phyloP scores from a whole-genome alignment of 1,140 invertebrate genomes.

The Aphaenogaster floridana region DNA sequence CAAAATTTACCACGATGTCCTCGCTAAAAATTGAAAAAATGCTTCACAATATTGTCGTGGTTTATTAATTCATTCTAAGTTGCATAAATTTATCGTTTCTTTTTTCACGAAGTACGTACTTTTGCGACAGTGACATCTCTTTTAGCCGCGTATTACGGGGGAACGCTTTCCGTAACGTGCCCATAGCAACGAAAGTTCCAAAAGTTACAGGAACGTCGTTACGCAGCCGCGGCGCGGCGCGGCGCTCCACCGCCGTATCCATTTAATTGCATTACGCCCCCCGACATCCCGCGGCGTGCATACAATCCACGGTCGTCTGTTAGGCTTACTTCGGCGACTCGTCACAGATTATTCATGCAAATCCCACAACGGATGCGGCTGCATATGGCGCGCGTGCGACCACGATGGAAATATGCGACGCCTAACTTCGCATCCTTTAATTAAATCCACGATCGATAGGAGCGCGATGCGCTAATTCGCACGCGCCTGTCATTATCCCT shows the following conservation, averaged over 20 bases:
- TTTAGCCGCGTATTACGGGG: slow-evolving; percentile 36
- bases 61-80: background rate
- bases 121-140: slow-evolving; percentile 17
- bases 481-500: slow-evolving; percentile 72
- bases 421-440: slow-evolving; percentile 71
- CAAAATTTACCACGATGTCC: background rate
- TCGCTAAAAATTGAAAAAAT: slow-evolving; percentile 18
- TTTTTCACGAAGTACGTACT: background rate
- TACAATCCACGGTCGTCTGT: slow-evolving; percentile 54
- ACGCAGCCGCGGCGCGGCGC: slow-evolving; percentile 31
- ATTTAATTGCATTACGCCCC: slow-evolving; percentile 56
- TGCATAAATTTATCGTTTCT: background rate
- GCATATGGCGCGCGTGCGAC: slow-evolving; percentile 26
- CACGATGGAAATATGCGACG: slow-evolving; percentile 43
- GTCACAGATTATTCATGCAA: slow-evolving; percentile 64
- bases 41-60: background rate
- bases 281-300: slow-evolving; percentile 52
- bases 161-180: slow-evolving; percentile 12
- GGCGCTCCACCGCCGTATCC: slow-evolving; percentile 32
- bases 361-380: slow-evolving; percentile 60
- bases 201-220: slow-evolving; percentile 55
- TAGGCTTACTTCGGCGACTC: slow-evolving; percentile 42
- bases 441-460: slow-evolving; percentile 75
- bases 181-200: slow-evolving; percentile 48
- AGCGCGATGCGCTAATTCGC: slow-evolving; percentile 70